Evolutionary conservation across 2,797 vertebrate genomes (phyloP).

Genomic region (Poeciliopsis paucimaculata): DNA sequence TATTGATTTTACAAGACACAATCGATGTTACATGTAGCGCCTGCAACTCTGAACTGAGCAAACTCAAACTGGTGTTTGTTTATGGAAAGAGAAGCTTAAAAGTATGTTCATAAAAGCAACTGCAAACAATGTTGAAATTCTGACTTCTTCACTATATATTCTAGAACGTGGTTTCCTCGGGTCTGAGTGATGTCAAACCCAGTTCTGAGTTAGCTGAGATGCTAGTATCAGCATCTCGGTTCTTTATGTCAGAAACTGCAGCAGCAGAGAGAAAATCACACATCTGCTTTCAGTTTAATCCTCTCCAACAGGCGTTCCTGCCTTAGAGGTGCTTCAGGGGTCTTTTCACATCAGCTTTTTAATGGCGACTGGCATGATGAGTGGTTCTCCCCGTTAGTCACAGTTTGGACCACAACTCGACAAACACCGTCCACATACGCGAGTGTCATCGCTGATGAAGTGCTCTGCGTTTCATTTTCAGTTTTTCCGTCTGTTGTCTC

Average conservation of each 20-base stretch:
- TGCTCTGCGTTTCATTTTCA: constrained; percentile 49
- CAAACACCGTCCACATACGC: constrained; percentile 45
- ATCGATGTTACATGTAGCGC: too few relatives aligned
- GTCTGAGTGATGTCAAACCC: too few relatives aligned
- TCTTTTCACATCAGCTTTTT: constrained; percentile 53
- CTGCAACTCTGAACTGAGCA: too few relatives aligned
- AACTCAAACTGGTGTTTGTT: too few relatives aligned
- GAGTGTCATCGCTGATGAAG: constrained; percentile 67
- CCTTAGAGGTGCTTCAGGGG: constrained; percentile 61
- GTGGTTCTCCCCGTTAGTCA: constrained; percentile 65
- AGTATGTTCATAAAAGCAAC: too few relatives aligned
- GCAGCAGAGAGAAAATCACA: constrained; percentile 27
- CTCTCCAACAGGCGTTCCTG: constrained; percentile 60
- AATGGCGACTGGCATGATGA: constrained; percentile 66
- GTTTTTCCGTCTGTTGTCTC: constrained; percentile 21
- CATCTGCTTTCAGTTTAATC: constrained; percentile 74
- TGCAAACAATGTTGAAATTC: too few relatives aligned
- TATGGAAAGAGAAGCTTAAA: too few relatives aligned
- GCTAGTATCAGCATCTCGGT: constrained; percentile 20
- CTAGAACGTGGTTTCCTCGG: too few relatives aligned
- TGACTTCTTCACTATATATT: too few relatives aligned
- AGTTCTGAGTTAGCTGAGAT: too few relatives aligned
- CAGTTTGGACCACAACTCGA: constrained; percentile 52
- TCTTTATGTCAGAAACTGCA: constrained; percentile 38
- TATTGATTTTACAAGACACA: too few relatives aligned